Evolutionary conservation across 2,888 invertebrate genomes (phyloP), one percentile per base, ranked within the genome.

Genomic region (Lasioglossum figueresi): DNA sequence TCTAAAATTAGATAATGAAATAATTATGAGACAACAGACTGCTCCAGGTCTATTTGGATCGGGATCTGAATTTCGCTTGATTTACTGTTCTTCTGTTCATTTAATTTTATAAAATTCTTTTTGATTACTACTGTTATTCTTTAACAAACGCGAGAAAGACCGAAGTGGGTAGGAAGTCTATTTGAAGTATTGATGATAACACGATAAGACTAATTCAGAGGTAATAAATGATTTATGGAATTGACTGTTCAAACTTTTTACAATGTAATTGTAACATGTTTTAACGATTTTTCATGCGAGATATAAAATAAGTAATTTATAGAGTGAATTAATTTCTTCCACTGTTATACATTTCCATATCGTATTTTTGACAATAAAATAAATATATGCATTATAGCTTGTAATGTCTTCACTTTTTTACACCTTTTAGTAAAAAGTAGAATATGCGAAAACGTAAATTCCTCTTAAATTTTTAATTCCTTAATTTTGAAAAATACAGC

Each of bases 341-440:
- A 76, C 70, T 40, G 23, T 76, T 88, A 52, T 85, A 88, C 81
- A 90, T 90, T 88, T 73, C 85, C 59, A 40, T 27, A 77, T 56
- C 4, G 37, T 83, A 85, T 84, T 82, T 80, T 75, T 63, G 56
- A 79, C 72, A 86, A 89, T 84, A 88, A 87, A 86, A 80, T 63
- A 74, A 68, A 79, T 59, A 48, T 45, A 27, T 72, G 63, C 34
- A 76, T 76, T 79, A n/a, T 45, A 79, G 19, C 19, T 76, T 45
- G 75, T n/a, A 40, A 23, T 14, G 10, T 12, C 40, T 70, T 27
- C 23, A 63, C 52, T 37, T 56, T 34, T 27, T 52, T 56, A 40
- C 8, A 23, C 40, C 48, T 19, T 40, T 56, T 19, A 75, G 43
- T 37, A 37, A 37, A 68, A 68, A 34, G 23, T 23, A 68, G 10